A percentile compares a stretch with the other conserved stretches of the same genome.
phyloP scores from a whole-genome alignment of 2,797 vertebrate genomes.

The Parotocinclus haroldoi region DNA sequence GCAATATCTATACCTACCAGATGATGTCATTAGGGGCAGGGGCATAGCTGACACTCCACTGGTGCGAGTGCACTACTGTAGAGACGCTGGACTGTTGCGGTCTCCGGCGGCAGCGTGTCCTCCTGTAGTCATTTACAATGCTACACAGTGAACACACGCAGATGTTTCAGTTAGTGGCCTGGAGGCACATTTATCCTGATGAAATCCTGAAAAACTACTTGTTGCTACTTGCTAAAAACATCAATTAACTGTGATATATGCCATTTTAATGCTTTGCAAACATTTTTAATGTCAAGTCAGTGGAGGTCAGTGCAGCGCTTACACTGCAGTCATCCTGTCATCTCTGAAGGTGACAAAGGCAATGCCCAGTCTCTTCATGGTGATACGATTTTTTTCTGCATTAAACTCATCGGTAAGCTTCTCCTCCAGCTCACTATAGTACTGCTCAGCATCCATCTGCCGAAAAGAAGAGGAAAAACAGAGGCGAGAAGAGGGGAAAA shows the following conservation, averaged over 20 bases:
- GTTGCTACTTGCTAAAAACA: too few species aligned
- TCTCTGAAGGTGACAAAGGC: constrained; percentile 95
- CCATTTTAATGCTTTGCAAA: too few species aligned
- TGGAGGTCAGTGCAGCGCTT: constrained; percentile 60
- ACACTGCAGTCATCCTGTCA: constrained; percentile 88
- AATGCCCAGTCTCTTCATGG: constrained; percentile 84
- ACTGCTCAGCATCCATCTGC: constrained; percentile 96
- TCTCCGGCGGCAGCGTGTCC: constrained; percentile 68
- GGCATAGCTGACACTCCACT: constrained; percentile 82
- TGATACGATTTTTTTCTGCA: constrained; percentile 87
- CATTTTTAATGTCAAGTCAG: background rate
- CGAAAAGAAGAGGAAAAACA: constrained; percentile 4
- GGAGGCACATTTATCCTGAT: too few species aligned
- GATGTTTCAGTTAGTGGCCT: background rate
- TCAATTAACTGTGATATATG: too few species aligned
- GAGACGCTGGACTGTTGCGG: constrained; percentile 93
- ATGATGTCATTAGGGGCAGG: constrained; percentile 92
- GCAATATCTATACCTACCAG: constrained; percentile 73
- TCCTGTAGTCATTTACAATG: constrained; percentile 84
- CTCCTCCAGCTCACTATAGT: constrained; percentile 94
- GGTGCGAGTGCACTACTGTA: constrained; percentile 82
- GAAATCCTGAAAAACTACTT: too few species aligned
- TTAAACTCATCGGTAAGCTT: constrained; percentile 95
- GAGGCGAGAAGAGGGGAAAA: constrained; percentile 3
- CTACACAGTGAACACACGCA: constrained; percentile 60